A percentile compares a stretch with the other conserved stretches of the same genome.
phyloP scores from a whole-genome alignment of 2,888 invertebrate genomes.

The Branchinecta sandiegonensis region DNA sequence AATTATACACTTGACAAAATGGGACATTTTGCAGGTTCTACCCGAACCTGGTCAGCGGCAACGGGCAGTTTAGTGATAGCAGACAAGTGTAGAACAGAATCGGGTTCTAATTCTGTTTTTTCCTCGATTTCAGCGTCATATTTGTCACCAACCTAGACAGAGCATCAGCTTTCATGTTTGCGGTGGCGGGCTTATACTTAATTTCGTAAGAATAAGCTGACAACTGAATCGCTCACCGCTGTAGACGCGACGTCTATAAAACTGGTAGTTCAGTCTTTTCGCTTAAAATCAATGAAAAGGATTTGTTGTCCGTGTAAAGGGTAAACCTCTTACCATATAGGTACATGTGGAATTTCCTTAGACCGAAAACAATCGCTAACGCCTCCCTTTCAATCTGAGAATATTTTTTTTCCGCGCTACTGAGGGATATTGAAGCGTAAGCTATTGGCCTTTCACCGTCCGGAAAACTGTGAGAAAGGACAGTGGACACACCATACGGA shows the following conservation, averaged over 20 bases:
- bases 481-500: too few species aligned
- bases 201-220: constrained; percentile 31
- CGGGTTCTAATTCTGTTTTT: neutral
- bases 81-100: neutral
- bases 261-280: constrained; percentile 30
- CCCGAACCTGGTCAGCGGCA: neutral
- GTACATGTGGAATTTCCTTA: constrained; percentile 35
- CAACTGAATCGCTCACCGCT: constrained; percentile 32
- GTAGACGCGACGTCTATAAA: constrained; percentile 31
- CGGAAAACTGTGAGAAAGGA: constrained; percentile 31
- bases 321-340: constrained; percentile 35
- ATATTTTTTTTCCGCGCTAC: constrained; percentile 33
- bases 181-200: neutral
- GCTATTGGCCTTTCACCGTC: constrained; percentile 34
- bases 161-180: constrained; percentile 8
- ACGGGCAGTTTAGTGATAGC: neutral
- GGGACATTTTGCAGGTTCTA: neutral
- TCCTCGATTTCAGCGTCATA: neutral
- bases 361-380: constrained; percentile 31
- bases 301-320: constrained; percentile 34
- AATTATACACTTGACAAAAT: neutral
- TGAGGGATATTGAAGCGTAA: constrained; percentile 33
- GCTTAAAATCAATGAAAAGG: constrained; percentile 34
- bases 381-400: constrained; percentile 32
- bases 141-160: neutral